Conservation (phyloP, 1,140 invertebrate species). For the Trichonephila inaurata region DNA sequence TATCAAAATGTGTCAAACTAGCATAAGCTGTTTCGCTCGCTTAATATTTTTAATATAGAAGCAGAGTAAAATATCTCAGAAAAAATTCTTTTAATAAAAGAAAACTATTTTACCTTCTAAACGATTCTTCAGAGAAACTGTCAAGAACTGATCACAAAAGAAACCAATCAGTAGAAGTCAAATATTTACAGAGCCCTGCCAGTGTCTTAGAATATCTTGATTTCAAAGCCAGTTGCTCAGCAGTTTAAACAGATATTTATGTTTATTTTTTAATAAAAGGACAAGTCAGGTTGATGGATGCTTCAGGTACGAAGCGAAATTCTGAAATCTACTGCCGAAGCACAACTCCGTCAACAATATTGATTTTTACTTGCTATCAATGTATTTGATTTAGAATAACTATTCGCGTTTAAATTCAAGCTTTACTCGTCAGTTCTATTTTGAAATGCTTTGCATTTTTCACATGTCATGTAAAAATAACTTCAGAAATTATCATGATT, state of each 20-base stretch:
- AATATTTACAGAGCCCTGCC: neutral
- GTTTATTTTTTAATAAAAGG: neutral
- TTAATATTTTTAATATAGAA: neutral
- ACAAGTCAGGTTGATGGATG: neutral
- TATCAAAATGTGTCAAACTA: no score
- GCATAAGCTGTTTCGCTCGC: no score
- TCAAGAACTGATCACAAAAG: no score
- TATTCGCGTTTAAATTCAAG: no score
- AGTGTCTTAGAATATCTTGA: neutral
- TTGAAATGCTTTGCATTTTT: no score
- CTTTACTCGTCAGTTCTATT: no score
- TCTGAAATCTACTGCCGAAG: neutral
- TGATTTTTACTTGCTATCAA: no score
- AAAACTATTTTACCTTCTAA: neutral
- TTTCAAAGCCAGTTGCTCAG: neutral
- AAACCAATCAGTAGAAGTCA: neutral
- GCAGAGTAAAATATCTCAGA: neutral
- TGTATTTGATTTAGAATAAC: no score
- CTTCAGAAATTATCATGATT: no score
- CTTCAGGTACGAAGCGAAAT: neutral
- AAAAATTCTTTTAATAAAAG: neutral
- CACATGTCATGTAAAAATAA: no score
- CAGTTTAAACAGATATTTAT: neutral
- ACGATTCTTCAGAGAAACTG: no score
- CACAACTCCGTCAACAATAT: no score